Conservation (phyloP, 2,797 vertebrate species). For the Eulemur albifrons region DNA sequence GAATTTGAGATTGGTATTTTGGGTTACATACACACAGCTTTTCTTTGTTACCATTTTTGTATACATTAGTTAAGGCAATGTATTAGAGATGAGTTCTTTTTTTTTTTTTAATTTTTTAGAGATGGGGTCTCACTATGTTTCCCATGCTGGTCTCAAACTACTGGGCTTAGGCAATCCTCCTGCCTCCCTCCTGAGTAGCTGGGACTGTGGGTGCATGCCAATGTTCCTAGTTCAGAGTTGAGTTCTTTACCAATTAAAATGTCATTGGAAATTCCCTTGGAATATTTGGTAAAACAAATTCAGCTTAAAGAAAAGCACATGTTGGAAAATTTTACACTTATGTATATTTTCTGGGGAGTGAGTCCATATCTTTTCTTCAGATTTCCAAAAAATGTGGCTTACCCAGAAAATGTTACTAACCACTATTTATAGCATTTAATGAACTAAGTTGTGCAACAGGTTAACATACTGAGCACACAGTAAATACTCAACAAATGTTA, state of each 20-base stretch:
- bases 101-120: no score
- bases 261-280: background rate
- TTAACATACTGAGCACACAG: background rate
- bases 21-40: background rate
- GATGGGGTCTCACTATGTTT: no score
- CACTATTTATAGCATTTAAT: conserved; percentile 17
- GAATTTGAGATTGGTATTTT: background rate
- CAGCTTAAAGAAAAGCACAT: conserved; percentile 13
- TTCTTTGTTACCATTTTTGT: background rate
- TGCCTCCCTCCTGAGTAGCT: no score
- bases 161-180: no score
- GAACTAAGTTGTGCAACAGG: background rate
- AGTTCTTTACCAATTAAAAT: conserved; percentile 22
- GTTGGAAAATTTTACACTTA: conserved; percentile 6
- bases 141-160: no score
- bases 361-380: background rate
- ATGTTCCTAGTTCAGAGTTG: background rate
- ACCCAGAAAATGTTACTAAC: conserved; percentile 16
- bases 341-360: background rate
- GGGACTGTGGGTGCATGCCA: no score
- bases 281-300: background rate
- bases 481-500: conserved; percentile 6
- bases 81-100: conserved; percentile 10
- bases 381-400: conserved; percentile 10
- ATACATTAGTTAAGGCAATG: conserved; percentile 1